These are phyloP conservation scores for Idaea biselata DNA, from an alignment of 2,888 invertebrate species.

Conservation along the genomic window DNA sequence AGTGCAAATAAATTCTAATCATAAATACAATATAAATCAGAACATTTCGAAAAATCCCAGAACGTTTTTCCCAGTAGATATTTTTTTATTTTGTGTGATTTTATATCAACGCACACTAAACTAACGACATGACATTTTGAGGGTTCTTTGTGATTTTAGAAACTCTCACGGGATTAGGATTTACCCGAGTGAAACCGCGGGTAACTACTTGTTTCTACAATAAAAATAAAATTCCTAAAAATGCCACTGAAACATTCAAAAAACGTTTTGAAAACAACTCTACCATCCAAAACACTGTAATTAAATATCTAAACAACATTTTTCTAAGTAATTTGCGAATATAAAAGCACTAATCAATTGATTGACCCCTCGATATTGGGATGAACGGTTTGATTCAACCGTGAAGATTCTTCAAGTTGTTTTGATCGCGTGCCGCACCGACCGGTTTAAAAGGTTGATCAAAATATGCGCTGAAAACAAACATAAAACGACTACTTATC, in stretches of 20 bases:
- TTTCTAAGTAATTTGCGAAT: background rate
- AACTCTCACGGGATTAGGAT: too few species aligned
- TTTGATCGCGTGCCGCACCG: background rate
- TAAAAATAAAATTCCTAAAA: background rate
- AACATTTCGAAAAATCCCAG: too few species aligned
- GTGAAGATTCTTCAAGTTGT: background rate
- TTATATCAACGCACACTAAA: too few species aligned
- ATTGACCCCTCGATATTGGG: background rate
- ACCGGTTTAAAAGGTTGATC: background rate
- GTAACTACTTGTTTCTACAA: too few species aligned
- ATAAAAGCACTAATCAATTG: background rate
- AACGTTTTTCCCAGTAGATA: too few species aligned
- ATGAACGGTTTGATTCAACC: background rate
- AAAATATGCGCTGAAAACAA: background rate
- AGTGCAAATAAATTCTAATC: too few species aligned
- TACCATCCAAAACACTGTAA: background rate
- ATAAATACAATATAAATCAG: too few species aligned
- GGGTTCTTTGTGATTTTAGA: too few species aligned
- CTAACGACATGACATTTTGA: too few species aligned
- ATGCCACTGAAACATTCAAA: background rate
- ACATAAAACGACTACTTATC: background rate
- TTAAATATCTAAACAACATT: background rate
- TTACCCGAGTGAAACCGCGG: too few species aligned
- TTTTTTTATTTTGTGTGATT: too few species aligned
- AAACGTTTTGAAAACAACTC: background rate